phyloP scores from a whole-genome alignment of 1,140 invertebrate species.

The Goniozus legneri region DNA sequence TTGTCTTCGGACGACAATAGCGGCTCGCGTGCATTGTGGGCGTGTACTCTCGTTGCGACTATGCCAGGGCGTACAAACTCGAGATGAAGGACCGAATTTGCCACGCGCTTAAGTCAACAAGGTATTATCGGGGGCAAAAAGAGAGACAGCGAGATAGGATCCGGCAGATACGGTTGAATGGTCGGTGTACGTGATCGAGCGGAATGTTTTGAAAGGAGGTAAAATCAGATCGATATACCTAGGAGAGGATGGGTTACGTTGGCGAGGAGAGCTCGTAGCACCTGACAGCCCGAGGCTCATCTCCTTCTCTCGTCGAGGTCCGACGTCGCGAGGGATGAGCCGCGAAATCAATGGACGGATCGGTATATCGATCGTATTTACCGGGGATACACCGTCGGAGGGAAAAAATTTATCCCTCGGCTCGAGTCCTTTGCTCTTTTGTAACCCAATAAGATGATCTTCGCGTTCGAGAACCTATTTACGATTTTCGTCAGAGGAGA shows the following conservation, averaged over 20 bases:
- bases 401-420: too few species aligned
- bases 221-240: constrained; percentile 29
- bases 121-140: too few species aligned
- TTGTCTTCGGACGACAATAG: constrained; percentile 2
- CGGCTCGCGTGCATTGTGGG: constrained; percentile 12
- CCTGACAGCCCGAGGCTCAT: constrained; percentile 42
- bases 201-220: constrained; percentile 26
- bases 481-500: too few species aligned
- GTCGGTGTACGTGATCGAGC: background rate
- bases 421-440: too few species aligned
- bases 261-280: constrained; percentile 19
- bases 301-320: constrained; percentile 16
- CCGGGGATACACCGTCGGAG: background rate
- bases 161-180: background rate
- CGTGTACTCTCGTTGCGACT: constrained; percentile 15
- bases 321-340: constrained; percentile 19
- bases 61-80: constrained; percentile 10
- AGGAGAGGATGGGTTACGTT: constrained; percentile 11
- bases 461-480: too few species aligned
- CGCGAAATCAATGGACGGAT: constrained; percentile 44
- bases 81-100: constrained; percentile 38
- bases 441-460: too few species aligned
- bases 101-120: constrained; percentile 53
- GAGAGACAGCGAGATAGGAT: background rate
- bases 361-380: constrained; percentile 31